phyloP scores from a whole-genome alignment of 1,140 invertebrate species.

The Ceratosolen solmsi region DNA sequence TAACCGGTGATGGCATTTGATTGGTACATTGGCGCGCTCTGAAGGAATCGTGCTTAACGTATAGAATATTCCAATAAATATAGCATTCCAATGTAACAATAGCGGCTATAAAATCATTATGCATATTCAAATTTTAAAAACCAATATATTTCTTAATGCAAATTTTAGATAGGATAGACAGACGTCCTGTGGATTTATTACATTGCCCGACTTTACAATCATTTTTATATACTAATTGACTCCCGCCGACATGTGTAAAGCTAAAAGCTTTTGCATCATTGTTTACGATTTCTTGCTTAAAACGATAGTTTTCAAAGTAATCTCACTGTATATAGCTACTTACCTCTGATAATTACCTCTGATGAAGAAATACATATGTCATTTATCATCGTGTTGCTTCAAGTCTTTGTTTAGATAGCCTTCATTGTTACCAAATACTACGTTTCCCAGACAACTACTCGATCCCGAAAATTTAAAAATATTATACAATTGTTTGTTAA shows the following conservation, averaged over 20 bases:
- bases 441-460: no score
- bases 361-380: no score
- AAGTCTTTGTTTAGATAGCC: no score
- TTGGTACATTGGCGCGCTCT: background rate
- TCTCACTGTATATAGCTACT: no score
- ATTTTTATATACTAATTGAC: background rate
- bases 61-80: background rate
- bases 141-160: background rate
- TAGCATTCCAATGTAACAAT: background rate
- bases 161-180: background rate
- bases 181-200: background rate
- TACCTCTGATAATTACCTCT: no score
- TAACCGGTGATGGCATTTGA: background rate
- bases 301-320: no score
- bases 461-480: background rate
- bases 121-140: background rate
- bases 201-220: background rate
- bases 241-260: no score
- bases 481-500: background rate
- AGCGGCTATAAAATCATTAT: background rate
- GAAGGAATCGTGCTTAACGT: background rate
- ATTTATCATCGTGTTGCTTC: no score
- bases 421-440: no score
- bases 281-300: no score
- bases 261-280: no score